phyloP scores from a whole-genome alignment of 2,113 vertebrate genomes.

The Pica pica region DNA sequence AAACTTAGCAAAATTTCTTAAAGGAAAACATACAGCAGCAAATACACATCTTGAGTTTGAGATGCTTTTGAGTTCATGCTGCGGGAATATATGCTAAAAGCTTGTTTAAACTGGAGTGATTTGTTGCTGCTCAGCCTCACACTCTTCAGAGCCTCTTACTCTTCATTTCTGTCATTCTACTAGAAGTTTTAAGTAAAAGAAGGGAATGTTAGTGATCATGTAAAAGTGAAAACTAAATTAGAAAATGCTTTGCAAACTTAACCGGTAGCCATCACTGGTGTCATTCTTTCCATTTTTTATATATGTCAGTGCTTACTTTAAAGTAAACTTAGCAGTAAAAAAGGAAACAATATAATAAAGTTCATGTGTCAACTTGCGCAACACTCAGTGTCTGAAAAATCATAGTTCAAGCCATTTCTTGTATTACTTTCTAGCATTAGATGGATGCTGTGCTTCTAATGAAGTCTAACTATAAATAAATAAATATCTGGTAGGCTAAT shows the following conservation, averaged over 20 bases:
- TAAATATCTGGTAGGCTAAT: neutral
- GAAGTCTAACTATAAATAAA: neutral
- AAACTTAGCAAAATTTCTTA: neutral
- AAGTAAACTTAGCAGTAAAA: neutral
- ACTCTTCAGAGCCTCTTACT: neutral
- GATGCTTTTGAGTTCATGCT: neutral
- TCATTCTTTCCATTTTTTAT: neutral
- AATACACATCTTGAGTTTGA: neutral
- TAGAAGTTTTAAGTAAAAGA: neutral
- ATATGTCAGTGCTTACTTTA: neutral
- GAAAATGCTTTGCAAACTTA: neutral
- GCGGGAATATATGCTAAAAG: neutral
- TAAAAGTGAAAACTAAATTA: neutral
- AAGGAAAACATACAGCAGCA: neutral
- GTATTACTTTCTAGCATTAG: neutral
- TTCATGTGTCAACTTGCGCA: neutral
- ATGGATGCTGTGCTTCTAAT: neutral
- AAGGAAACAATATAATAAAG: neutral
- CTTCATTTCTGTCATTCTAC: neutral
- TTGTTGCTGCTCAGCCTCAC: neutral
- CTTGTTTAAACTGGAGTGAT: neutral
- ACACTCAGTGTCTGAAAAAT: neutral
- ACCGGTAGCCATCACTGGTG: neutral
- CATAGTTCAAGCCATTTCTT: neutral
- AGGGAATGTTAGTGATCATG: neutral